phyloP scores from a whole-genome alignment of 2,797 vertebrate species.

The Ptychobarbus kaznakovi region DNA sequence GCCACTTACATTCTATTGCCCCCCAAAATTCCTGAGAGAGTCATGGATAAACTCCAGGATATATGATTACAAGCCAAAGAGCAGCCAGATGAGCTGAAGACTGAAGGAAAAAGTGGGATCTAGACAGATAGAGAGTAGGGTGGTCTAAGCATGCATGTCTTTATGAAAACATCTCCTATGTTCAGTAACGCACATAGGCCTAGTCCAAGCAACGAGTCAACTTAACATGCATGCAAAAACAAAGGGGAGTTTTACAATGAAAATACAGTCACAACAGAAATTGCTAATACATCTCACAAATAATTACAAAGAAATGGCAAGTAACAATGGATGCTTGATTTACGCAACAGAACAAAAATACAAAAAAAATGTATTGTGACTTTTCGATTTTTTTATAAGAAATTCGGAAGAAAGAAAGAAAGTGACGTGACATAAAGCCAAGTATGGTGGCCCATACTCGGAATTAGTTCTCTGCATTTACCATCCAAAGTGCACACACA shows the following conservation, averaged over 20 bases:
- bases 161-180: neutral
- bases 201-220: neutral
- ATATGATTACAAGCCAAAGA: constrained; percentile 65
- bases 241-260: neutral
- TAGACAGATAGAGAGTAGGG: constrained; percentile 7
- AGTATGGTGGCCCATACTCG: no score
- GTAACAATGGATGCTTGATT: neutral
- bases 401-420: neutral
- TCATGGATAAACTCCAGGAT: constrained; percentile 77
- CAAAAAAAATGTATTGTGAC: neutral
- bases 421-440: no score
- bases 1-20: constrained; percentile 71
- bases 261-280: neutral
- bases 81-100: constrained; percentile 36
- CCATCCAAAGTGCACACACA: no score
- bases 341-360: neutral
- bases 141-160: constrained; percentile 21
- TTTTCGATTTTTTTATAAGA: neutral
- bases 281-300: neutral
- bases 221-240: neutral
- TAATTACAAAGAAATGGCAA: neutral
- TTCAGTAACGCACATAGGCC: neutral
- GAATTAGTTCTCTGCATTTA: no score
- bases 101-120: constrained; percentile 1
- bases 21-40: constrained; percentile 74